A percentile compares a stretch with the other conserved stretches of the same genome.
Conservation (phyloP, 2,797 vertebrate species). For the Semotilus atromaculatus region DNA sequence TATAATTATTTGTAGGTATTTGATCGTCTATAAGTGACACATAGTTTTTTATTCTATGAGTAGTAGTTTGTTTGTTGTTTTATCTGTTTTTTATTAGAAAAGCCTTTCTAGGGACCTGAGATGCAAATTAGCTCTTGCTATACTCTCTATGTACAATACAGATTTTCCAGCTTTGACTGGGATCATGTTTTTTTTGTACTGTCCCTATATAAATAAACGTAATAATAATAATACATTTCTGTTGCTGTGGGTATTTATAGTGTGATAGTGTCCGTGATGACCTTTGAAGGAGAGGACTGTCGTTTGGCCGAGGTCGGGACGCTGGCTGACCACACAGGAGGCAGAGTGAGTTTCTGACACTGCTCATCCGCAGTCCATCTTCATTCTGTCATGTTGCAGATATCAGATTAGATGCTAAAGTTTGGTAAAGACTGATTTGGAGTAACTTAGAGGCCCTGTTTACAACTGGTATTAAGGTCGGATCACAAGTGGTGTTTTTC, state of each 20-base stretch:
- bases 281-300: slow-evolving; percentile 81
- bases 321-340: slow-evolving; percentile 79
- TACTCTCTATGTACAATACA: no score
- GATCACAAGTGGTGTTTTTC: not conserved
- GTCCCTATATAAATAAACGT: no score
- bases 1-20: no score
- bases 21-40: no score
- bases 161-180: no score
- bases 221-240: no score
- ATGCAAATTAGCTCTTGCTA: no score
- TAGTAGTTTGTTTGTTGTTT: no score
- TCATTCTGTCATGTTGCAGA: not conserved
- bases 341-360: slow-evolving; percentile 70
- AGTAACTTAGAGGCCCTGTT: not conserved
- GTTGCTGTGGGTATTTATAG: slow-evolving; percentile 57
- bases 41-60: no score
- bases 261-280: slow-evolving; percentile 82
- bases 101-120: no score
- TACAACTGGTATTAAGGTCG: not conserved
- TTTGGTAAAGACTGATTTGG: not conserved
- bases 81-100: no score
- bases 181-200: no score
- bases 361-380: not conserved
- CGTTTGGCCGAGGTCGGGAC: slow-evolving; percentile 78
- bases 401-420: slow-evolving; percentile 6